These are phyloP conservation scores for Caenorhabditis sinica DNA, from an alignment of 2,888 invertebrate species.

Conservation along the genomic window DNA sequence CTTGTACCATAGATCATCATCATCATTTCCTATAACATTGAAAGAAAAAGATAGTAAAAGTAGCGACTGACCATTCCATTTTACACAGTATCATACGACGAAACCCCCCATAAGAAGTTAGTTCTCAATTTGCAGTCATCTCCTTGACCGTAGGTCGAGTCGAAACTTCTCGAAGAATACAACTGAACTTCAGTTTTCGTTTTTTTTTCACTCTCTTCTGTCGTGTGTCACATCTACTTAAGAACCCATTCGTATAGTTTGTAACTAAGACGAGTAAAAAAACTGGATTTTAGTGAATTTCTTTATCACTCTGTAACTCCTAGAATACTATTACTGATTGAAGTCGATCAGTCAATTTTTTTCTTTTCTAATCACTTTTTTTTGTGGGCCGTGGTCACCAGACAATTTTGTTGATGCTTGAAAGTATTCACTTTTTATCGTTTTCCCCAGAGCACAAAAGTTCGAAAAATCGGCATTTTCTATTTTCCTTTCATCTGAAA, in stretches of 20 bases:
- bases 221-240: too few relatives aligned
- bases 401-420: not conserved
- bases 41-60: not conserved
- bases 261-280: not conserved
- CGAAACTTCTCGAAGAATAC: not conserved
- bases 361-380: not conserved
- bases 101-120: not conserved
- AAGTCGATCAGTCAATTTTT: not conserved
- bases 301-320: not conserved
- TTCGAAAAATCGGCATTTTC: not conserved
- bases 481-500: conserved; percentile 12
- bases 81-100: not conserved
- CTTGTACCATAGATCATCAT: too few relatives aligned
- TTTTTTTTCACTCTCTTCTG: not conserved
- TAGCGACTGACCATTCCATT: not conserved
- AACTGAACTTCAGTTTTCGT: not conserved
- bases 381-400: too few relatives aligned
- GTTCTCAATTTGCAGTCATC: conserved; percentile 2
- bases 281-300: too few relatives aligned
- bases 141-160: conserved; percentile 2
- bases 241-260: not conserved
- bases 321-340: not conserved
- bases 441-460: not conserved
- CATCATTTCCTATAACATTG: too few relatives aligned
- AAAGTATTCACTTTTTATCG: too few relatives aligned